Percentiles rank a stretch among this genome's conserved stretches.
Conservation (phyloP, 92 coral and sea anemone genomes). For the Anthopleura xanthogrammica region DNA sequence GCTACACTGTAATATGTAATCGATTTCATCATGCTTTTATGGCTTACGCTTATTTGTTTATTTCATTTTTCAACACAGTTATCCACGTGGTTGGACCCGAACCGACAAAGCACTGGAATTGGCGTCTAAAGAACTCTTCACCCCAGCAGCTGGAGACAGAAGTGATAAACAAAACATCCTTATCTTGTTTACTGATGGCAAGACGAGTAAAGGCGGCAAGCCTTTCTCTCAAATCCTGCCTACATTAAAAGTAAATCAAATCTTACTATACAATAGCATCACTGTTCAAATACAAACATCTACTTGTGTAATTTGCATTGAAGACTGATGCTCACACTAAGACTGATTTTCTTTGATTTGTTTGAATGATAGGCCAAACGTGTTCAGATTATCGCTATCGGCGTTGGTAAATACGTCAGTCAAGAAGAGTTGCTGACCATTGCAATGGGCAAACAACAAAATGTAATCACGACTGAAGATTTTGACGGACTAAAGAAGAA, state of each 20-base stretch:
- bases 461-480: not conserved
- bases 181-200: not conserved
- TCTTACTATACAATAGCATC: too few relatives aligned
- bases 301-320: too few relatives aligned
- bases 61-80: not conserved
- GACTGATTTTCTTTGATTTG: too few relatives aligned
- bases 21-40: not conserved
- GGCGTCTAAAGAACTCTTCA: not conserved
- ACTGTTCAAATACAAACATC: too few relatives aligned
- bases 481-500: not conserved
- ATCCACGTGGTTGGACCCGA: not conserved
- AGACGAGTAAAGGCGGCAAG: not conserved
- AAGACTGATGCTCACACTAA: not conserved
- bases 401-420: not conserved
- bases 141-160: not conserved
- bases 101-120: not conserved
- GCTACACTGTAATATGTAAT: not conserved
- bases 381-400: not conserved
- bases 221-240: not conserved
- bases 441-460: not conserved
- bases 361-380: not conserved
- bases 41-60: not conserved
- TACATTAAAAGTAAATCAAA: not conserved
- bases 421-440: not conserved
- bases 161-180: not conserved